Percentiles rank a stretch among this genome's conserved stretches.
These are phyloP conservation scores for Drosophila siamana DNA, from an alignment of 2,888 invertebrate genomes.

Conservation along the genomic window DNA sequence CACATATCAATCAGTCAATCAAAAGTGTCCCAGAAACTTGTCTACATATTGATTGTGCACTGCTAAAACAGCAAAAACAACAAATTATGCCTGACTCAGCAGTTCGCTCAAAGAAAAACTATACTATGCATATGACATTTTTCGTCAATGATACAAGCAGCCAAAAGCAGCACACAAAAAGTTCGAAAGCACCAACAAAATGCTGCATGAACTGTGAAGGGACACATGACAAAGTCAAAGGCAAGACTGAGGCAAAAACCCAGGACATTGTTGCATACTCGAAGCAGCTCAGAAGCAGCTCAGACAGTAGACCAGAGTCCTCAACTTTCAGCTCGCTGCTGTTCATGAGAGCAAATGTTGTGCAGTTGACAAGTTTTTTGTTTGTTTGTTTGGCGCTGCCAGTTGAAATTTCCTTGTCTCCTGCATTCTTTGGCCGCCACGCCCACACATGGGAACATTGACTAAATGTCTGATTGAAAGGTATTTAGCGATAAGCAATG, in stretches of 20 bases:
- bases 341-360: slow-evolving; percentile 33
- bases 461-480: slow-evolving; percentile 40
- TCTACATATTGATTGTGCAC: slow-evolving; percentile 68
- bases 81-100: slow-evolving; percentile 63
- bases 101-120: slow-evolving; percentile 44
- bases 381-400: slow-evolving; percentile 35
- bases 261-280: slow-evolving; percentile 65
- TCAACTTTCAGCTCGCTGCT: slow-evolving; percentile 18
- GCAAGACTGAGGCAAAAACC: slow-evolving; percentile 16
- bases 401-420: slow-evolving; percentile 11
- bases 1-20: slow-evolving; percentile 80
- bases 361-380: slow-evolving; percentile 72
- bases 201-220: slow-evolving; percentile 38
- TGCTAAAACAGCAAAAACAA: slow-evolving; percentile 38
- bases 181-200: slow-evolving; percentile 19
- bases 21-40: slow-evolving; percentile 62
- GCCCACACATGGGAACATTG: slow-evolving; percentile 24
- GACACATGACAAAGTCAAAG: slow-evolving; percentile 26
- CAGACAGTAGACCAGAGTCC: background rate
- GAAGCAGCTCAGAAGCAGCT: background rate
- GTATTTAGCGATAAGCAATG: slow-evolving; percentile 37
- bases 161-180: slow-evolving; percentile 30
- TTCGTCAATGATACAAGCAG: slow-evolving; percentile 64
- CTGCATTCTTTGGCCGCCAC: slow-evolving; percentile 10
- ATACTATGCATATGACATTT: slow-evolving; percentile 74